Conservation (phyloP, 2,113 vertebrate genomes). For the Etheostoma cragini region DNA sequence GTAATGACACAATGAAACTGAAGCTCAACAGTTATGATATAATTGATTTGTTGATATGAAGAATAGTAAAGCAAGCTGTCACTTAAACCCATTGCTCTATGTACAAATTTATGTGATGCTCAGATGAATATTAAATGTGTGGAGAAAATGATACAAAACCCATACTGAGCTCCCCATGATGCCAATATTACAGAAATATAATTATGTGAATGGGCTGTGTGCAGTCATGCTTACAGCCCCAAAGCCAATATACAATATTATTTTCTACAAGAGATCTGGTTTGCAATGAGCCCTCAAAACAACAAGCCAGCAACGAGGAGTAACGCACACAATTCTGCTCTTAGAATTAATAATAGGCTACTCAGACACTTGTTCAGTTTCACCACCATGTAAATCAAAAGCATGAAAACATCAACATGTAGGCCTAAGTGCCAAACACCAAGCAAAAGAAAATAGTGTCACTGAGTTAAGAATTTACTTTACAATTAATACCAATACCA, state of each 20-base stretch:
- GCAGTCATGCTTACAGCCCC: conserved; percentile 14
- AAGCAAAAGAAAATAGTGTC: conserved; percentile 1
- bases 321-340: background rate
- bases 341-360: background rate
- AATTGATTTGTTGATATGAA: conserved; percentile 18
- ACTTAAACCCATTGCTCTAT: conserved; percentile 3
- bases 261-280: background rate
- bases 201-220: background rate
- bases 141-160: conserved; percentile 23
- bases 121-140: conserved; percentile 7
- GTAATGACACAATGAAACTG: conserved; percentile 15
- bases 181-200: conserved; percentile 20
- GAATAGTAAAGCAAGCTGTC: conserved; percentile 9
- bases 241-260: conserved; percentile 12
- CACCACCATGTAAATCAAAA: background rate
- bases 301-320: background rate
- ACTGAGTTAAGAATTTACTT: conserved; percentile 5
- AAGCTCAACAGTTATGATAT: conserved; percentile 10
- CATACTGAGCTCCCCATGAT: conserved; percentile 10
- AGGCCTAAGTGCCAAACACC: background rate
- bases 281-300: conserved; percentile 12
- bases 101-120: background rate
- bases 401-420: background rate
- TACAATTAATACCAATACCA: conserved; percentile 6
- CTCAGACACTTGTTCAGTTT: background rate